Conservation (phyloP, 2,113 vertebrate genomes). For the Addax nasomaculatus region DNA sequence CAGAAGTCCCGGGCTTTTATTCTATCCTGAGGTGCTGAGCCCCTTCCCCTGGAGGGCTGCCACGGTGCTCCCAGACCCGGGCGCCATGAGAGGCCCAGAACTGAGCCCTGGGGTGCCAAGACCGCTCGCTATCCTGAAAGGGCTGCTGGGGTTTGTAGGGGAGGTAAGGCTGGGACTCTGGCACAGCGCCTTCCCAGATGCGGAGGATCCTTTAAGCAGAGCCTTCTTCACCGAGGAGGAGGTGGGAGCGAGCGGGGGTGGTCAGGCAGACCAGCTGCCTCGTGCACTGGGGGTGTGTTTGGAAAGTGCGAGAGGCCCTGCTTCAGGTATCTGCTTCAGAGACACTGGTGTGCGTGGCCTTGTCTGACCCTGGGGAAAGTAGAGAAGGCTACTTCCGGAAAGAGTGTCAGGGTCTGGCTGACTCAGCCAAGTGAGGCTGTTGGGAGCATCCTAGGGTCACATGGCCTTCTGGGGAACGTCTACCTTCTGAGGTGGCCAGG, state of each 20-base stretch:
- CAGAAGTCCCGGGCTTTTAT: not conserved
- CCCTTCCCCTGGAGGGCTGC: not conserved
- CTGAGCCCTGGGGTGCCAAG: not conserved
- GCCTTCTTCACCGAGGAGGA: not conserved
- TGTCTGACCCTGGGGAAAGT: fast-evolving
- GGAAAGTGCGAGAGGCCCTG: too few species aligned
- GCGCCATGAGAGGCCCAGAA: not conserved
- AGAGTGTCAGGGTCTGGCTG: not conserved
- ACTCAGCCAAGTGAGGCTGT: fast-evolving
- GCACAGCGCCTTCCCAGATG: fast-evolving
- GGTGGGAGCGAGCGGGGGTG: not conserved
- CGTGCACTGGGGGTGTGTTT: fast-evolving
- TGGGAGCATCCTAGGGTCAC: fast-evolving
- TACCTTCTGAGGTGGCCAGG: not conserved
- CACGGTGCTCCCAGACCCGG: not conserved
- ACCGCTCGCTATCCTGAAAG: not conserved
- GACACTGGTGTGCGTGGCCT: fast-evolving
- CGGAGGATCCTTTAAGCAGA: fast-evolving
- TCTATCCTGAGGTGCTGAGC: too few species aligned
- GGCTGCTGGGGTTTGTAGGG: not conserved
- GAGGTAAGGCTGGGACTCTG: not conserved
- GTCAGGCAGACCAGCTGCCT: not conserved
- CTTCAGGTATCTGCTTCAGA: fast-evolving
- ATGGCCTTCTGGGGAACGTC: fast-evolving
- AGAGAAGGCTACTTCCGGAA: not conserved